Percentiles rank a stretch among this genome's conserved stretches.
Conservation (phyloP, 2,113 vertebrate genomes). For the Ursus arctos region DNA sequence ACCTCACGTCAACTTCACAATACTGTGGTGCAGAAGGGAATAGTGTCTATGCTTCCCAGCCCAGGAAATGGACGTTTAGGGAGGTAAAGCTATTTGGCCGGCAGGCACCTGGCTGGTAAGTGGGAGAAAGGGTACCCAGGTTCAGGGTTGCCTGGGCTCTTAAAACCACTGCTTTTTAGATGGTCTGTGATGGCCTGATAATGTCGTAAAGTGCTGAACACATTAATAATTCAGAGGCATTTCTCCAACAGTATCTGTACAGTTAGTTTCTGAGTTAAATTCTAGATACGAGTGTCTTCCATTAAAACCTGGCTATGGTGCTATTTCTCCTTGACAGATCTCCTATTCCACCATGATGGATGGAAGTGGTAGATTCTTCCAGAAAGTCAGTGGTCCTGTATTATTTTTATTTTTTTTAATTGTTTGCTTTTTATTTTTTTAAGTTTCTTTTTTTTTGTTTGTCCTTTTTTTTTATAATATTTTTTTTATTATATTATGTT, state of each 20-base stretch:
- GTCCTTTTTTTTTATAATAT: too few relatives aligned
- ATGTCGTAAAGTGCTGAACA: neutral
- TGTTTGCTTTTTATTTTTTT: too few relatives aligned
- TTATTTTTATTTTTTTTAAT: too few relatives aligned
- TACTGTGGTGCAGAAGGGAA: fast-evolving
- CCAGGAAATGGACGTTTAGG: neutral
- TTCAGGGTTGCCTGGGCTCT: neutral
- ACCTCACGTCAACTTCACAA: fast-evolving
- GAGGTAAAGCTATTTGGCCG: neutral
- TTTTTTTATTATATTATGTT: too few relatives aligned
- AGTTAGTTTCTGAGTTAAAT: neutral
- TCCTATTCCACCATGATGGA: neutral
- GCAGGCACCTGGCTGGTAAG: too few relatives aligned
- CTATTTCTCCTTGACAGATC: neutral
- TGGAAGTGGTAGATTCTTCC: neutral
- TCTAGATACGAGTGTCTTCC: neutral
- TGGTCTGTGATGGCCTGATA: neutral
- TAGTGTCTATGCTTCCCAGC: neutral
- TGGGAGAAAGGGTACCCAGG: neutral
- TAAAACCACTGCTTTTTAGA: neutral
- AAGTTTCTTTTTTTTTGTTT: too few relatives aligned
- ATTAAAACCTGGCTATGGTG: neutral
- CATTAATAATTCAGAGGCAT: neutral
- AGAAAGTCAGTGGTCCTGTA: neutral
- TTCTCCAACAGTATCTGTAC: neutral